A percentile compares a stretch with the other conserved stretches of the same genome.
Conservation (phyloP, 92 coral and sea anemone genomes). For the Palythoa grandis region DNA sequence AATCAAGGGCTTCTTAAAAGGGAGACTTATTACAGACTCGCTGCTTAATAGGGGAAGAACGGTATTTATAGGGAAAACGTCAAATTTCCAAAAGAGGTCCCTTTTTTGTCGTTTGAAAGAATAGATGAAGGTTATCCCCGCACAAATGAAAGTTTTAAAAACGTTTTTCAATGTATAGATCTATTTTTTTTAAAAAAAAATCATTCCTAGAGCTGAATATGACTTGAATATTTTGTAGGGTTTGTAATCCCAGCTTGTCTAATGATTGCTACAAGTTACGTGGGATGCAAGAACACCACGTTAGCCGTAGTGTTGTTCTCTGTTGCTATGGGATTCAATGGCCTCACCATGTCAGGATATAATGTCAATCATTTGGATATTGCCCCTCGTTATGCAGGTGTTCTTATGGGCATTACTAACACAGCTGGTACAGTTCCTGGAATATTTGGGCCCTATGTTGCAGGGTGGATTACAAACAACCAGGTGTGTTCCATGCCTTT, state of each 20-base stretch:
- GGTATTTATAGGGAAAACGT: too few relatives aligned
- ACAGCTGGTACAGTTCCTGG: conserved; percentile 86
- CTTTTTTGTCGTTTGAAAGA: too few relatives aligned
- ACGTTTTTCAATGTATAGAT: too few relatives aligned
- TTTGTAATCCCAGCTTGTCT: conserved; percentile 80
- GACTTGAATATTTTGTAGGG: conserved; percentile 56
- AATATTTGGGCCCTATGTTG: conserved; percentile 81
- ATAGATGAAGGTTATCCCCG: too few relatives aligned
- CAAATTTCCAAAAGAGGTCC: too few relatives aligned
- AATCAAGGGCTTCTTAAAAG: too few relatives aligned
- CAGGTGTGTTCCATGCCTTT: conserved; percentile 52
- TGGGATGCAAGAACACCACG: conserved; percentile 74
- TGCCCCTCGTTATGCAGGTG: conserved; percentile 95
- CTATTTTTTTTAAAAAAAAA: too few relatives aligned
- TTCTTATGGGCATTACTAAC: conserved; percentile 91
- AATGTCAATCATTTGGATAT: conserved; percentile 89
- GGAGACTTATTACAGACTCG: too few relatives aligned
- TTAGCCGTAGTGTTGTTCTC: conserved; percentile 85
- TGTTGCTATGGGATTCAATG: conserved; percentile 68
- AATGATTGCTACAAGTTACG: conserved; percentile 87
- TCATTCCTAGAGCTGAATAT: background rate
- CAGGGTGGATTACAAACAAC: conserved; percentile 80
- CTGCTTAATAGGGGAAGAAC: too few relatives aligned
- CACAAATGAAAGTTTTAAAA: too few relatives aligned
- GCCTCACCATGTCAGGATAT: conserved; percentile 62